Base-by-base conservation (phyloP, 2,797 vertebrate genomes). In the Eulemur mongoz region DNA sequence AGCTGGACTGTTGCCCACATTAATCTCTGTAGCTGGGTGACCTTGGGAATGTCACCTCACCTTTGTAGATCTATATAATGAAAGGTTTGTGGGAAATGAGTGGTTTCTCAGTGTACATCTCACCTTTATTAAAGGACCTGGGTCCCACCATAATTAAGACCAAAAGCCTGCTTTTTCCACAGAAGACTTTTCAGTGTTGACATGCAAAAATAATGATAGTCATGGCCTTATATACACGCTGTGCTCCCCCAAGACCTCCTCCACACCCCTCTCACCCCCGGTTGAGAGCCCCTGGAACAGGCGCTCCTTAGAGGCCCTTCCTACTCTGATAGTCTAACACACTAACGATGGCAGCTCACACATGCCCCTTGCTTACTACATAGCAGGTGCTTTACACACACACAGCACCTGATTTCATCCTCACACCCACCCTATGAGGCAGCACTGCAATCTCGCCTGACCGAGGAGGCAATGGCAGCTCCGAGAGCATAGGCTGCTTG, bases 61-160 rank as follows among this genome's bases (percentile, higher is more conserved):
- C 23, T 96, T 25, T 65, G 57, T 54, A 35, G 67, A 43, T 65
- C 75, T 97, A 69, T 81, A 92, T 88, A 93, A 89, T 89, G 78
- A 88, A 96, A 96, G 50, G 18, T 61, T 84, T 72, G 27, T 43
- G 27, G 70, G 61, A 85, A 72, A 86, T 10, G 3, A 69, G 50
- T 75, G 54, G 69, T 91, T 97, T 93, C 35, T 48, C 95, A 61
- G 75, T 13, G 17, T 38, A 35, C 11, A 78, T 52, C 63, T 96
- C 48, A 79, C 35, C 14, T 92, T 96, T 89, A 90, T 63, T 85
- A 91, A 97, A 94, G 90, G 89, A 91, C 12, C 43, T 27, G 18
- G 20, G 9, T 57, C n/a, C 61, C 48, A 92, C 61, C 38, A 79
- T 38, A 45, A 92, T 22, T 70, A n/a, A 85, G 81, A 90, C 61